Percentiles rank a stretch among this genome's conserved stretches.
These are phyloP conservation scores for Megaceryle torquata DNA, from an alignment of 2,113 vertebrate genomes.

Conservation along the genomic window DNA sequence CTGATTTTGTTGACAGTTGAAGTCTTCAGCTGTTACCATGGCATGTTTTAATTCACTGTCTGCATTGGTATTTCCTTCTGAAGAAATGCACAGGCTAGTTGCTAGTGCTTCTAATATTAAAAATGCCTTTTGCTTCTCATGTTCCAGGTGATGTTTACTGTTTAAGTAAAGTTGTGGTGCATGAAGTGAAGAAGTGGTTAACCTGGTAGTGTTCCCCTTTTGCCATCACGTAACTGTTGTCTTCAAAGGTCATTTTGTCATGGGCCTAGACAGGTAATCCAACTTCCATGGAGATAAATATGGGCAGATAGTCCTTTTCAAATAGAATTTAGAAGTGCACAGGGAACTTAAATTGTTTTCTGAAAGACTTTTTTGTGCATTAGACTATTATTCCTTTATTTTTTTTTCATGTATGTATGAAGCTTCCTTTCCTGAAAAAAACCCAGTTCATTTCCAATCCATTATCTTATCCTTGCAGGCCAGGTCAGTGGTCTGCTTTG, in stretches of 20 bases:
- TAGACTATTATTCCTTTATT: background rate
- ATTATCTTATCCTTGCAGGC: background rate
- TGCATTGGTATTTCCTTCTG: constrained; percentile 22
- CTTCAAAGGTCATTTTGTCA: constrained; percentile 4
- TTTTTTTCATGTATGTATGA: background rate
- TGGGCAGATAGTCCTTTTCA: background rate
- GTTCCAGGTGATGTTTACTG: background rate
- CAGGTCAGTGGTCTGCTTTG: background rate
- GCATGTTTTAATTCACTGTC: constrained; percentile 51
- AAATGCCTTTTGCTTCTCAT: constrained; percentile 4
- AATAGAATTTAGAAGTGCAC: background rate
- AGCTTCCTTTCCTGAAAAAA: background rate
- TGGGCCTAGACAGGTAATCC: background rate
- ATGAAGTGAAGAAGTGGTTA: background rate
- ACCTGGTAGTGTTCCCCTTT: background rate
- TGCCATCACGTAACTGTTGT: background rate
- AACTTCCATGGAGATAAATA: background rate
- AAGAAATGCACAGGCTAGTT: constrained; percentile 13
- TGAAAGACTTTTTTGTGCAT: background rate
- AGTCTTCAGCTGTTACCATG: constrained; percentile 55
- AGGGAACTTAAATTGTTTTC: background rate
- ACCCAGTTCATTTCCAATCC: background rate
- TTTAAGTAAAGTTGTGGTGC: constrained; percentile 8
- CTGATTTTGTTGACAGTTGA: constrained; percentile 58
- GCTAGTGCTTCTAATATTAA: background rate